Evolutionary conservation across 2,888 invertebrate genomes (phyloP).

Genomic region (Torymus texanus): DNA sequence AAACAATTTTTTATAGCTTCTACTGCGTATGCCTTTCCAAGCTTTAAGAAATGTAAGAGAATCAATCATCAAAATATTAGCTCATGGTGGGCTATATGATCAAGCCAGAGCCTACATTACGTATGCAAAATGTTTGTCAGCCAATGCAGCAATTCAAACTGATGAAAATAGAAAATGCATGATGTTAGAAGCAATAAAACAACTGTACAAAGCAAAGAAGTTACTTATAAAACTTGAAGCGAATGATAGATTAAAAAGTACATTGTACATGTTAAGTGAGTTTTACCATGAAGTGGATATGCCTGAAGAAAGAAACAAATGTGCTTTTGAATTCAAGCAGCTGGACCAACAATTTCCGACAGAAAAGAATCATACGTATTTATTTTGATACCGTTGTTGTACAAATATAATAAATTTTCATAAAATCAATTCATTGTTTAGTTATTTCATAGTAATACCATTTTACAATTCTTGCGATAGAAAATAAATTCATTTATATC

Average conservation of each 20-base stretch:
- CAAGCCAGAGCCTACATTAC: slow-evolving; percentile 85
- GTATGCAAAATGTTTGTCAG: slow-evolving; percentile 87
- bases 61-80: slow-evolving; percentile 83
- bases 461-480: too few relatives aligned
- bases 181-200: slow-evolving; percentile 78
- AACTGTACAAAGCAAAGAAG: slow-evolving; percentile 81
- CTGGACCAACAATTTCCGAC: slow-evolving; percentile 84
- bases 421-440: neutral
- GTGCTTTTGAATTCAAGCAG: slow-evolving; percentile 87
- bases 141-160: slow-evolving; percentile 77
- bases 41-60: slow-evolving; percentile 83
- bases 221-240: slow-evolving; percentile 87
- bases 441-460: too few relatives aligned
- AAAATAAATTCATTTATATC: too few relatives aligned
- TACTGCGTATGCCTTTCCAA: slow-evolving; percentile 86
- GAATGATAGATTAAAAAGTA: slow-evolving; percentile 84
- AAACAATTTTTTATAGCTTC: slow-evolving; percentile 76
- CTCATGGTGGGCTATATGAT: slow-evolving; percentile 89
- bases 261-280: slow-evolving; percentile 80
- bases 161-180: slow-evolving; percentile 77
- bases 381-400: slow-evolving; percentile 47
- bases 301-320: slow-evolving; percentile 85
- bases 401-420: slow-evolving; percentile 35
- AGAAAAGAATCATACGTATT: slow-evolving; percentile 74
- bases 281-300: slow-evolving; percentile 86